Conservation (phyloP, 1,140 invertebrate species). For the Pseudomyrmex dendroicus region DNA sequence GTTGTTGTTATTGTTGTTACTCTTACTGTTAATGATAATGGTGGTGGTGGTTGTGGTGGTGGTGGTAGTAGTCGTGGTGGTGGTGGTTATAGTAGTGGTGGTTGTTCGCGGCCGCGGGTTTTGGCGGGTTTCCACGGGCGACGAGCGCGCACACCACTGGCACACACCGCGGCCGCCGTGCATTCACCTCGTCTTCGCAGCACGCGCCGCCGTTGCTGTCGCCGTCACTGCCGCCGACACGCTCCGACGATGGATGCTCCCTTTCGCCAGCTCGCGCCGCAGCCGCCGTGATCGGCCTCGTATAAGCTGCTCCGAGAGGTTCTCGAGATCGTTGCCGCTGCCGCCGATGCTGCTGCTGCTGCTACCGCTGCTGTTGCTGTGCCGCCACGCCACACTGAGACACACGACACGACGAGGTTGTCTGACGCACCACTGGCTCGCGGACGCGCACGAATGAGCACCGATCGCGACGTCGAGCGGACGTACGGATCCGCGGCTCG, state of each 20-base stretch:
- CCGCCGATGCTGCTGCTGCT: neutral
- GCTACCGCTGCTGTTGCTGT: slow-evolving; percentile 18
- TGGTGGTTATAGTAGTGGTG: slow-evolving; percentile 61
- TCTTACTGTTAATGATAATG: slow-evolving; percentile 29
- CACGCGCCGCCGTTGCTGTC: slow-evolving; percentile 71
- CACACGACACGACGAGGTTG: slow-evolving; percentile 57
- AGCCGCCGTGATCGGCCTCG: slow-evolving; percentile 46
- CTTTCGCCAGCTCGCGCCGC: slow-evolving; percentile 55
- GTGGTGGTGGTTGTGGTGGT: neutral
- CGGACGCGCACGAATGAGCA: slow-evolving; percentile 30
- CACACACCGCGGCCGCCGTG: slow-evolving; percentile 77
- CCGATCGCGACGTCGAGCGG: slow-evolving; percentile 33
- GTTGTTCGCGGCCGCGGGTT: slow-evolving; percentile 76
- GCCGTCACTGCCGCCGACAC: slow-evolving; percentile 61
- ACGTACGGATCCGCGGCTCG: slow-evolving; percentile 2
- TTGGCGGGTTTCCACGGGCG: slow-evolving; percentile 77
- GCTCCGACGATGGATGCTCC: slow-evolving; percentile 49
- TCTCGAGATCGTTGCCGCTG: neutral
- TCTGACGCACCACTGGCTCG: slow-evolving; percentile 43
- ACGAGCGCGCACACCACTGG: slow-evolving; percentile 75
- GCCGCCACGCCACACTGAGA: slow-evolving; percentile 67
- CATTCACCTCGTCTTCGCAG: slow-evolving; percentile 79
- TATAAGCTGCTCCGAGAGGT: slow-evolving; percentile 34
- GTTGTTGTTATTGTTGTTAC: slow-evolving; percentile 36
- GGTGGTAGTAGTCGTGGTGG: slow-evolving; percentile 65